These are phyloP conservation scores for Synchiropus splendidus DNA, from an alignment of 2,113 vertebrate species.

Conservation along the genomic window DNA sequence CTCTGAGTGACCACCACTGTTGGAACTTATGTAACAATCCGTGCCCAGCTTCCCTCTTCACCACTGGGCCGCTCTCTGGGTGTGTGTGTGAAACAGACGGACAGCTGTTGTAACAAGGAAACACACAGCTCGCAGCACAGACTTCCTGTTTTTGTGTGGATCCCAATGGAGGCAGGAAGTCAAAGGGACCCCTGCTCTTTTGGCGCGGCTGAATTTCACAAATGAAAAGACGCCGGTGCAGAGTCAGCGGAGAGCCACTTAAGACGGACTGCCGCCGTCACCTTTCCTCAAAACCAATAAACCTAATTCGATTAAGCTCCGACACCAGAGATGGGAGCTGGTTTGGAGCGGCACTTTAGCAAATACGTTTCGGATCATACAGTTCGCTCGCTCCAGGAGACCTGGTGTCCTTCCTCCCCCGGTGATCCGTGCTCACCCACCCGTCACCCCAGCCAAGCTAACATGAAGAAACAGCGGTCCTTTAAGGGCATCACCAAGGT, in stretches of 20 bases:
- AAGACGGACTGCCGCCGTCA: constrained; percentile 1
- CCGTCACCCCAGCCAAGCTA: no score
- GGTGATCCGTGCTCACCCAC: no score
- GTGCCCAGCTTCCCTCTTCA: constrained; percentile 25
- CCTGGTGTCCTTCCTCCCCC: no score
- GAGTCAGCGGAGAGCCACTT: constrained; percentile 5
- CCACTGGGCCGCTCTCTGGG: constrained; percentile 9
- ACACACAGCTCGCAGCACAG: constrained; percentile 29
- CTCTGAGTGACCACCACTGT: constrained; percentile 22
- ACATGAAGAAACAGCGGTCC: no score
- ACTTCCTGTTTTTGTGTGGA: constrained; percentile 56
- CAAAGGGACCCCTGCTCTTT: constrained; percentile 30
- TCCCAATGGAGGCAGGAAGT: constrained; percentile 47
- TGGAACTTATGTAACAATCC: constrained; percentile 44
- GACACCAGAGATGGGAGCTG: no score
- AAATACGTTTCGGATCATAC: no score
- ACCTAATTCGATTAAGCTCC: constrained; percentile 37
- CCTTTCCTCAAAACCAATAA: constrained; percentile 20
- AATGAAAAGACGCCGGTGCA: constrained; percentile 2
- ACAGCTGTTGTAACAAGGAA: constrained; percentile 33
- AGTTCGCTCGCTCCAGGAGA: no score
- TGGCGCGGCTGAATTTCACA: no score
- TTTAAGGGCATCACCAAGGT: no score
- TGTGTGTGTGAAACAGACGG: constrained; percentile 15
- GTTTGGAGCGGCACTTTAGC: constrained; percentile 2